phyloP scores from a whole-genome alignment of 2,888 invertebrate species.

The Orthosia incerta region DNA sequence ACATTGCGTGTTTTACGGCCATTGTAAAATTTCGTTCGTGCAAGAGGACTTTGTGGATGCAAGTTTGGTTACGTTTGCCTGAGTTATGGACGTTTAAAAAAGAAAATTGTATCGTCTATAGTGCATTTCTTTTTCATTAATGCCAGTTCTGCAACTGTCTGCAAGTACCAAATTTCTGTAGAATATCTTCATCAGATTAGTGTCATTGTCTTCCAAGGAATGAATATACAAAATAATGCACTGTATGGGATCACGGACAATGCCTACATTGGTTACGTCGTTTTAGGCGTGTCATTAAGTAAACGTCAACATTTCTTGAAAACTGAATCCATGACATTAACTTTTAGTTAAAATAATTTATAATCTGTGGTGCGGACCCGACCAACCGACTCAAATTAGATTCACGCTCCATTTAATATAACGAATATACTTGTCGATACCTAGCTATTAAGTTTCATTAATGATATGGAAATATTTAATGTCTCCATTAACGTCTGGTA shows the following conservation, averaged over 20 bases:
- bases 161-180: not conserved
- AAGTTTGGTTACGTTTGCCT: slow-evolving; percentile 25
- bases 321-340: not conserved
- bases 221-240: not conserved
- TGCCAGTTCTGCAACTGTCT: not conserved
- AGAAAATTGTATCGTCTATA: slow-evolving; percentile 4
- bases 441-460: slow-evolving; percentile 56
- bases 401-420: slow-evolving; percentile 65
- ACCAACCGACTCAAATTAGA: slow-evolving; percentile 57
- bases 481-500: slow-evolving; percentile 42
- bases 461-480: slow-evolving; percentile 52
- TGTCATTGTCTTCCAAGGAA: not conserved
- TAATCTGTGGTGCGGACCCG: slow-evolving; percentile 40
- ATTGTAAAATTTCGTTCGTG: slow-evolving; percentile 46
- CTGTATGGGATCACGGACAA: not conserved
- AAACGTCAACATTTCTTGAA: not conserved
- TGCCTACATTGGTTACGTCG: not conserved
- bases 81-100: slow-evolving; percentile 20
- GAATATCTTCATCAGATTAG: not conserved
- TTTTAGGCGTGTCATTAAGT: not conserved
- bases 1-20: slow-evolving; percentile 63
- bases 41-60: slow-evolving; percentile 29
- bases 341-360: slow-evolving; percentile 47
- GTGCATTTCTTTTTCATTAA: slow-evolving; percentile 7
- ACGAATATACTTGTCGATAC: slow-evolving; percentile 55